These are phyloP conservation scores for Scaptomyza parva DNA, from an alignment of 2,888 invertebrate genomes.

Conservation along the genomic window DNA sequence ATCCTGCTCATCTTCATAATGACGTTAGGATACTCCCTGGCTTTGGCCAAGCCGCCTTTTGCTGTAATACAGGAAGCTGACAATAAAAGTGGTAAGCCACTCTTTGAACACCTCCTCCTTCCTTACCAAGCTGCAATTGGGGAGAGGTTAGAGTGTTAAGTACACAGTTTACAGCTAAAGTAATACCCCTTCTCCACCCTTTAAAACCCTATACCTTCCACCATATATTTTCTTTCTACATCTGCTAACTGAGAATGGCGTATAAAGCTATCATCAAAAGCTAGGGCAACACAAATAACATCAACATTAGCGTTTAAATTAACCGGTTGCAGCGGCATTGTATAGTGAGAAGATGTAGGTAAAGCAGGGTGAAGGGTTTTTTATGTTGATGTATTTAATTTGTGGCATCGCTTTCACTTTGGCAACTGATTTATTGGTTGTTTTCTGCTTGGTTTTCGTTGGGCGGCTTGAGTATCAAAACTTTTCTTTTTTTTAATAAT, in stretches of 20 bases:
- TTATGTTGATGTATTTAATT: constrained; percentile 62
- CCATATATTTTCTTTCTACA: no score
- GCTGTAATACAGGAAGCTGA: constrained; percentile 54
- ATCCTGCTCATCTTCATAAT: constrained; percentile 38
- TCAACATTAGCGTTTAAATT: constrained; percentile 32
- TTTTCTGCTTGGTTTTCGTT: constrained; percentile 8
- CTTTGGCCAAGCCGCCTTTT: constrained; percentile 41
- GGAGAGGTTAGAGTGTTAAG: constrained; percentile 6
- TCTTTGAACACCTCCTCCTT: neutral
- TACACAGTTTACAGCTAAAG: constrained; percentile 42
- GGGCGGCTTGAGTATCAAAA: constrained; percentile 36
- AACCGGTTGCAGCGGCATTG: constrained; percentile 45
- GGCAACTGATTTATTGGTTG: constrained; percentile 30
- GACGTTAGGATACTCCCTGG: constrained; percentile 26
- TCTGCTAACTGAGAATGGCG: constrained; percentile 47
- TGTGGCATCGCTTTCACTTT: constrained; percentile 77
- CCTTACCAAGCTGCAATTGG: neutral
- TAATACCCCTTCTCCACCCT: constrained; percentile 14
- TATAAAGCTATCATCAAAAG: constrained; percentile 32
- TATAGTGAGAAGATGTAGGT: neutral
- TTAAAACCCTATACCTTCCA: neutral
- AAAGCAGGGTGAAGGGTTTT: neutral
- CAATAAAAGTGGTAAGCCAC: constrained; percentile 63
- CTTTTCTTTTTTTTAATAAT: constrained; percentile 28
- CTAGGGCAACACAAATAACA: constrained; percentile 23